Conservation (phyloP, 2,888 invertebrate species). For the Lucinisca nassula region DNA sequence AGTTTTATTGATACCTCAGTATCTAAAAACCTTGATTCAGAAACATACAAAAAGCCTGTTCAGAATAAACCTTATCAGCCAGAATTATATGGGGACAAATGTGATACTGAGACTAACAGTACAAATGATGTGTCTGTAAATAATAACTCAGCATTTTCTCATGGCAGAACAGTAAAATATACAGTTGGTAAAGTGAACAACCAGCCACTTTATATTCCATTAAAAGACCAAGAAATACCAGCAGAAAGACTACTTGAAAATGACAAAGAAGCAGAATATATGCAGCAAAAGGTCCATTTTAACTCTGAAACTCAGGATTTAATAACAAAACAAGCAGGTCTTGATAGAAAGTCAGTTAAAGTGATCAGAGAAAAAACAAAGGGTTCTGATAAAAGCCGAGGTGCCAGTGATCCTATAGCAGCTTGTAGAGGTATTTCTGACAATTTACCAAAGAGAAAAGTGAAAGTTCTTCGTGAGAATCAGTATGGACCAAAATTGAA, state of each 20-base stretch:
- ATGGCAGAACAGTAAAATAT: constrained; percentile 64
- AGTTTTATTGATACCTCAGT: constrained; percentile 27
- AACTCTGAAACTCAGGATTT: not conserved
- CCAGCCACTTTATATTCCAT: constrained; percentile 55
- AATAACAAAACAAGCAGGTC: not conserved
- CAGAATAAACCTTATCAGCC: constrained; percentile 68
- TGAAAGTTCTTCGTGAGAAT: constrained; percentile 75
- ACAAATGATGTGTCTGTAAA: not conserved
- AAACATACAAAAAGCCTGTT: constrained; percentile 43
- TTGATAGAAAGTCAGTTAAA: constrained; percentile 39
- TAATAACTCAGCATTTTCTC: constrained; percentile 21
- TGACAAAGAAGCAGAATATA: not conserved
- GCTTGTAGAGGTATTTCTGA: constrained; percentile 39
- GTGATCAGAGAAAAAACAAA: constrained; percentile 49
- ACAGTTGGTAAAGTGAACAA: constrained; percentile 53
- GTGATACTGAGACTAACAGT: constrained; percentile 30
- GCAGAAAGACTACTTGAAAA: not conserved
- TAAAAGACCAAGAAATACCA: not conserved
- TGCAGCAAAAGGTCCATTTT: constrained; percentile 18
- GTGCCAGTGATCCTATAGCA: constrained; percentile 51
- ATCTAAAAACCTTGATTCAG: constrained; percentile 36
- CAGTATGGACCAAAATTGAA: constrained; percentile 64
- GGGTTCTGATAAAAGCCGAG: not conserved
- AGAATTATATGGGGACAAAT: constrained; percentile 63
- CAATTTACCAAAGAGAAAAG: constrained; percentile 63